phyloP scores from a whole-genome alignment of 2,797 vertebrate genomes.

The Euthynnus affinis region DNA sequence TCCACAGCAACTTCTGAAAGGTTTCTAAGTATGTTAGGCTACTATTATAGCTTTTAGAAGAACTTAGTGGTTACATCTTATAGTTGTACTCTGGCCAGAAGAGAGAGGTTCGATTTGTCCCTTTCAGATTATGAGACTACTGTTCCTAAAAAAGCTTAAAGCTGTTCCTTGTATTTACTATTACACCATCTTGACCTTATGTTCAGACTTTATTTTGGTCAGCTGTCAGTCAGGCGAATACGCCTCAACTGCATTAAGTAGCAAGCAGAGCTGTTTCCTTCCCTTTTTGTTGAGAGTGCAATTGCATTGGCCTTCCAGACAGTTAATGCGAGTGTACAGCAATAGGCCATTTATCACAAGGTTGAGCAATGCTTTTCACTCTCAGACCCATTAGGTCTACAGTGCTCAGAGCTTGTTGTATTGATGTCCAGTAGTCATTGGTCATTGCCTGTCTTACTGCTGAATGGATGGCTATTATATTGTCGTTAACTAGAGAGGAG shows the following conservation, averaged over 20 bases:
- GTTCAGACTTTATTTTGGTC: background rate
- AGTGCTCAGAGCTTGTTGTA: slow-evolving; percentile 61
- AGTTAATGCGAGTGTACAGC: slow-evolving; percentile 58
- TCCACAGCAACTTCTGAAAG: too few species aligned
- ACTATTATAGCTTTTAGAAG: too few species aligned
- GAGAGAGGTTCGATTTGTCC: background rate
- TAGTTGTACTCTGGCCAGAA: background rate
- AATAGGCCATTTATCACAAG: slow-evolving; percentile 60
- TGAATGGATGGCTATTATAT: slow-evolving; percentile 46
- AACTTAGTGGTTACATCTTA: background rate
- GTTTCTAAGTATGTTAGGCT: too few species aligned
- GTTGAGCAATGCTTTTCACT: slow-evolving; percentile 45
- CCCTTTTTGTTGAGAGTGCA: slow-evolving; percentile 57
- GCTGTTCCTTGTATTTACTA: background rate
- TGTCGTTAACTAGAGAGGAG: slow-evolving; percentile 47
- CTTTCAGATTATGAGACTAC: background rate
- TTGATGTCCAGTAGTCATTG: slow-evolving; percentile 61
- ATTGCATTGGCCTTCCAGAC: slow-evolving; percentile 39
- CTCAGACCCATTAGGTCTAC: slow-evolving; percentile 71
- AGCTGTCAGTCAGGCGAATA: background rate
- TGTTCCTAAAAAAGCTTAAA: background rate
- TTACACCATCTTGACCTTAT: background rate
- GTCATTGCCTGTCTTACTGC: slow-evolving; percentile 43
- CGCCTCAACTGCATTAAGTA: slow-evolving; percentile 26
- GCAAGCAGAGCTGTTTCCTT: slow-evolving; percentile 27